phyloP scores from a whole-genome alignment of 1,140 invertebrate genomes.

The Scaptomyza hsui region DNA sequence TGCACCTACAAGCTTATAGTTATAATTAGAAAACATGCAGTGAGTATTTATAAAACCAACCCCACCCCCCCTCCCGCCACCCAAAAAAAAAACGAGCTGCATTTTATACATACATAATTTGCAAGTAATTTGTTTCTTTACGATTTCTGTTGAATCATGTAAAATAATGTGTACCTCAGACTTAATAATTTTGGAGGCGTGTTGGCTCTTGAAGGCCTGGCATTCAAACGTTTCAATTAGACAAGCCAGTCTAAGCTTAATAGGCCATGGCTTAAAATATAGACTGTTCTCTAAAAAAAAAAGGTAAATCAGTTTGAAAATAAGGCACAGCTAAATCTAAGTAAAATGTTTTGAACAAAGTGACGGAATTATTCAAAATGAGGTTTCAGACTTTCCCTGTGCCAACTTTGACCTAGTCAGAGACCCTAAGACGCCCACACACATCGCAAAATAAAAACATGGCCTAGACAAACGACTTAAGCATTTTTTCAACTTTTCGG shows the following conservation, averaged over 20 bases:
- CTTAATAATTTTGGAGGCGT: slow-evolving; percentile 28
- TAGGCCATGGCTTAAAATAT: neutral
- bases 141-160: slow-evolving; percentile 32
- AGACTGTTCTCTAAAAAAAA: too few species aligned
- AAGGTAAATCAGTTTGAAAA: slow-evolving; percentile 1
- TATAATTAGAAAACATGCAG: slow-evolving; percentile 29
- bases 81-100: slow-evolving; percentile 10
- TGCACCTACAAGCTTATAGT: neutral
- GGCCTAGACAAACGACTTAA: slow-evolving; percentile 39
- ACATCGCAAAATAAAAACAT: slow-evolving; percentile 11
- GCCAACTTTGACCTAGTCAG: slow-evolving; percentile 54
- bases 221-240: slow-evolving; percentile 15
- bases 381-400: slow-evolving; percentile 43
- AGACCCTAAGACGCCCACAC: slow-evolving; percentile 34
- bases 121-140: neutral
- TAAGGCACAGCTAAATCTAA: too few species aligned
- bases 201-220: slow-evolving; percentile 7
- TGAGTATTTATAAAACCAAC: too few species aligned
- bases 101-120: neutral
- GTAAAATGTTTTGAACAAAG: slow-evolving; percentile 1
- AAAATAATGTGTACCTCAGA: slow-evolving; percentile 24
- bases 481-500: slow-evolving; percentile 37
- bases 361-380: neutral
- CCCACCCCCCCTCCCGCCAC: too few species aligned
- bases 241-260: slow-evolving; percentile 12